Conservation (phyloP, 2,888 invertebrate species). For the Argynnis bischoffii region DNA sequence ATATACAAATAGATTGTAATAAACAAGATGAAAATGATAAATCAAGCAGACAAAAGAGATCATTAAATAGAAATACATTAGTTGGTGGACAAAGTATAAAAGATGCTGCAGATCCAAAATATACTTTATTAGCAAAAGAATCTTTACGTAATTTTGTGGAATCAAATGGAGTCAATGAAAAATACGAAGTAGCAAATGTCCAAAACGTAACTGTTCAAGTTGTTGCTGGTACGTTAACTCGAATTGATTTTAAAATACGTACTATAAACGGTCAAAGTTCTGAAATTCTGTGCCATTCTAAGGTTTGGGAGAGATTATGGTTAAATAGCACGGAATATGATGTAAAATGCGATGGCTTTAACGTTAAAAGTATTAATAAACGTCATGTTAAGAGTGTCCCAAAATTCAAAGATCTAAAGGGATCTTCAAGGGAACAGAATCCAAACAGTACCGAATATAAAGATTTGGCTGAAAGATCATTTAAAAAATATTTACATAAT, state of each 20-base stretch:
- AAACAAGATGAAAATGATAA: slow-evolving; percentile 4
- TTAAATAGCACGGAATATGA: slow-evolving; percentile 58
- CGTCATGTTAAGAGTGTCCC: slow-evolving; percentile 37
- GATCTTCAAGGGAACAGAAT: slow-evolving; percentile 40
- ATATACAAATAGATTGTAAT: slow-evolving; percentile 49
- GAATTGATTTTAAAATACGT: slow-evolving; percentile 54
- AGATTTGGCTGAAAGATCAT: slow-evolving; percentile 51
- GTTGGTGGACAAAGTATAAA: slow-evolving; percentile 38
- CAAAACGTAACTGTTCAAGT: slow-evolving; percentile 63
- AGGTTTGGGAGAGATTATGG: slow-evolving; percentile 84
- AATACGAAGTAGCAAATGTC: slow-evolving; percentile 63
- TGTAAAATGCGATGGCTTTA: slow-evolving; percentile 41
- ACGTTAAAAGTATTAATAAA: slow-evolving; percentile 27
- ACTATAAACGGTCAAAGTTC: slow-evolving; percentile 49
- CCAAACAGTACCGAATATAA: slow-evolving; percentile 45
- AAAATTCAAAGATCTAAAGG: slow-evolving; percentile 35
- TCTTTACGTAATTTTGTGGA: slow-evolving; percentile 47
- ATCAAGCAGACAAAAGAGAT: slow-evolving; percentile 30
- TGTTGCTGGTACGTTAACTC: slow-evolving; percentile 67
- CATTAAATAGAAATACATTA: slow-evolving; percentile 15
- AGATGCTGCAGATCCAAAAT: slow-evolving; percentile 44
- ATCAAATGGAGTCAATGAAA: slow-evolving; percentile 33
- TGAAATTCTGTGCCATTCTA: slow-evolving; percentile 62
- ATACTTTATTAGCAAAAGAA: slow-evolving; percentile 46
- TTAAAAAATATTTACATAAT: slow-evolving; percentile 46